Evolutionary conservation across 2,797 vertebrate species (phyloP).

Genomic region (Spizella passerina): DNA sequence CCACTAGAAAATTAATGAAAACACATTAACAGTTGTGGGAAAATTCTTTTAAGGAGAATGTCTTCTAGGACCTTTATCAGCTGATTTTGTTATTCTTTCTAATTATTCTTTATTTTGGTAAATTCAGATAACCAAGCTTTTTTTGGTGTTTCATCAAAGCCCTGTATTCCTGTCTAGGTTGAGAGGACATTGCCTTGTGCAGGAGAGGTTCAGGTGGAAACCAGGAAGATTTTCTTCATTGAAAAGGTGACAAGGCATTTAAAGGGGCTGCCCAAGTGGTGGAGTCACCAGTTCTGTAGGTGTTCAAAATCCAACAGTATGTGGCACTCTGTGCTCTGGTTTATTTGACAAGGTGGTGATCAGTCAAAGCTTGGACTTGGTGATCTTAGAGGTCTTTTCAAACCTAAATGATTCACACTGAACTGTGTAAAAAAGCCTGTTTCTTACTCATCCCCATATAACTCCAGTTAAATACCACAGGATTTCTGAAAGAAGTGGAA

Average conservation of each 20-base stretch:
- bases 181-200: neutral
- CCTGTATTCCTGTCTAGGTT: neutral
- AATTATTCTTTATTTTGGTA: neutral
- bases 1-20: neutral
- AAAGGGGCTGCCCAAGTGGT: neutral
- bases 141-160: neutral
- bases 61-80: neutral
- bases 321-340: neutral
- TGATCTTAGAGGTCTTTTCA: neutral
- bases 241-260: neutral
- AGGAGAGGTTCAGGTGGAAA: neutral
- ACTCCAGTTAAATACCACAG: neutral
- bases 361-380: neutral
- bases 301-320: neutral
- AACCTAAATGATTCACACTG: neutral
- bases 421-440: neutral
- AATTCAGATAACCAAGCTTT: neutral
- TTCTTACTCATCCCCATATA: neutral
- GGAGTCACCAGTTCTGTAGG: neutral
- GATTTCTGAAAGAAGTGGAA: neutral
- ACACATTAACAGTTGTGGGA: neutral
- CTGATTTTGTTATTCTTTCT: neutral
- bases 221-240: neutral
- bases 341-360: neutral
- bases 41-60: neutral